Conservation (phyloP, 1,140 invertebrate genomes). For the Pseudomyrmex sp. region DNA sequence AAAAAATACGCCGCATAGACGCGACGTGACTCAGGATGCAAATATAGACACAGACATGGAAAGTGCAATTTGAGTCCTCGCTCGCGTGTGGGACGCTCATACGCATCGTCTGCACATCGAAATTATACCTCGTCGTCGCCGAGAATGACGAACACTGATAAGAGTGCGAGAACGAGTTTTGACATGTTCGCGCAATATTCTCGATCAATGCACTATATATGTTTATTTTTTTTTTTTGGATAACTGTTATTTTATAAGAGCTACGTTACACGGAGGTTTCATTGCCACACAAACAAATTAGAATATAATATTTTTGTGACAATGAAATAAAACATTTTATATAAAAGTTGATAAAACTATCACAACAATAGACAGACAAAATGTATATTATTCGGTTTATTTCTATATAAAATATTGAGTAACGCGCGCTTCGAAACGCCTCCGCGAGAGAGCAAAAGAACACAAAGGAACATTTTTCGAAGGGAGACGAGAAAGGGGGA, state of each 20-base stretch:
- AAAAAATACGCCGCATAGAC: not conserved
- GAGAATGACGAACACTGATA: not conserved
- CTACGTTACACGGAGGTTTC: no score
- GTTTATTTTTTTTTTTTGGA: no score
- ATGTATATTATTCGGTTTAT: conserved; percentile 21
- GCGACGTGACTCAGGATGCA: conserved; percentile 18
- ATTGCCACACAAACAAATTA: no score
- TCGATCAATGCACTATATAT: not conserved
- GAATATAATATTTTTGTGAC: no score
- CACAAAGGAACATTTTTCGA: conserved; percentile 52
- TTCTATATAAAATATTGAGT: not conserved
- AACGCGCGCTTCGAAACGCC: conserved; percentile 25
- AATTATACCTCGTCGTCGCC: not conserved
- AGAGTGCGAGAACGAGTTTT: not conserved
- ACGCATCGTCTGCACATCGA: not conserved
- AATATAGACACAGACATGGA: not conserved
- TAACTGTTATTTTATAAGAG: no score
- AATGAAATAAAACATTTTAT: no score
- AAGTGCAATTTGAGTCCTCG: conserved; percentile 12
- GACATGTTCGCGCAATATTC: not conserved
- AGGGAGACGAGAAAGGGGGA: not conserved
- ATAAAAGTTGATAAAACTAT: not conserved
- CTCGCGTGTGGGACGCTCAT: not conserved
- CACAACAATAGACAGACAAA: not conserved
- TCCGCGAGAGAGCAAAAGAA: conserved; percentile 25